These are phyloP conservation scores for Xyrichtys novacula DNA, from an alignment of 2,797 vertebrate genomes.

Conservation along the genomic window DNA sequence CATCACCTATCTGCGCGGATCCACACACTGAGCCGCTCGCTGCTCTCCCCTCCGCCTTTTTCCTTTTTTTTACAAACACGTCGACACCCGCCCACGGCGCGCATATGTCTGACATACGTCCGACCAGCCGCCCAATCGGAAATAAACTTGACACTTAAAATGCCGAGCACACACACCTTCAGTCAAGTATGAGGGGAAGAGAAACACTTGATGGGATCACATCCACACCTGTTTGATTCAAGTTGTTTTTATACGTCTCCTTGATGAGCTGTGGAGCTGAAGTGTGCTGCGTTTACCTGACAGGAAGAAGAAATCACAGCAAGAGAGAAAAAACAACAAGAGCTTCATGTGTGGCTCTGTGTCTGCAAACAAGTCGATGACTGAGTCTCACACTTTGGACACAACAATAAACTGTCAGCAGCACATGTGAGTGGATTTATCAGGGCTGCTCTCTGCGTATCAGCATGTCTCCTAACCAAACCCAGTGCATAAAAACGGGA, in stretches of 20 bases:
- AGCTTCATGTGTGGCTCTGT: background rate
- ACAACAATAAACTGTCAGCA: background rate
- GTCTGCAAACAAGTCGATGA: slow-evolving; percentile 3
- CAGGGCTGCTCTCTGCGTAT: background rate
- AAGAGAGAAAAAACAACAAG: background rate
- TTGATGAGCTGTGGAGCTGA: background rate
- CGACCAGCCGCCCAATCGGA: slow-evolving; percentile 71
- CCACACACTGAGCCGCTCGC: slow-evolving; percentile 67
- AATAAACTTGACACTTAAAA: slow-evolving; percentile 64
- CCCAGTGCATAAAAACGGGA: background rate
- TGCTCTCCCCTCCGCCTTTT: slow-evolving; percentile 57
- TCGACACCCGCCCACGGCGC: slow-evolving; percentile 81
- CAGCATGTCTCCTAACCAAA: background rate
- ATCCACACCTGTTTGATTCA: slow-evolving; percentile 51
- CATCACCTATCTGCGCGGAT: slow-evolving; percentile 61
- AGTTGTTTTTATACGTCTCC: background rate
- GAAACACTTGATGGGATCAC: slow-evolving; percentile 36
- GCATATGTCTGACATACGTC: slow-evolving; percentile 82
- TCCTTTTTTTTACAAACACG: slow-evolving; percentile 59
- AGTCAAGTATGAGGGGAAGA: slow-evolving; percentile 14
- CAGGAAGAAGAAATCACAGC: background rate
- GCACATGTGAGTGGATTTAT: slow-evolving; percentile 2
- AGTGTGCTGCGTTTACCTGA: background rate
- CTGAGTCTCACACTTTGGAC: background rate
- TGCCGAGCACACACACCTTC: slow-evolving; percentile 29